Evolutionary conservation across 2,113 vertebrate genomes (phyloP).

Genomic region (Poeciliopsis occidentalis): DNA sequence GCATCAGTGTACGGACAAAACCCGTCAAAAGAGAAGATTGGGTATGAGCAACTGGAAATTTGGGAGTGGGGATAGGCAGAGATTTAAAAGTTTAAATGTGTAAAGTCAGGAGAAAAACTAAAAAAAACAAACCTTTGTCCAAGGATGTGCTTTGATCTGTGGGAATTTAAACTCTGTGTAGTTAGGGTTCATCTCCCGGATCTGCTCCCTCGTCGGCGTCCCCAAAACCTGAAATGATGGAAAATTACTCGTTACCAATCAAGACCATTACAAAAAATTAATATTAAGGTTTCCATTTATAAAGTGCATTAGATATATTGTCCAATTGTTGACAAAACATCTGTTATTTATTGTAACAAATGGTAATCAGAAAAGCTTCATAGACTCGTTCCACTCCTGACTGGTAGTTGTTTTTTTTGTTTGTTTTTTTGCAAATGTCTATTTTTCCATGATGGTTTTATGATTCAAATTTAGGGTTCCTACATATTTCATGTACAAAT

Average conservation of each 20-base stretch:
- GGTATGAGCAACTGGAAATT: neutral
- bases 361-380: too few species aligned
- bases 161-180: slow-evolving; percentile 97
- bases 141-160: slow-evolving; percentile 95
- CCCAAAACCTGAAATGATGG: slow-evolving; percentile 84
- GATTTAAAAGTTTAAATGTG: neutral
- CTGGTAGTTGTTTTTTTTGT: too few species aligned
- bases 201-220: slow-evolving; percentile 93
- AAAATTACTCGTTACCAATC: neutral
- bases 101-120: neutral
- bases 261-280: too few species aligned
- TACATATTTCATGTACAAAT: neutral
- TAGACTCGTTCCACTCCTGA: too few species aligned
- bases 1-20: neutral
- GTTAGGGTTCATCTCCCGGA: slow-evolving; percentile 95
- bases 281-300: neutral
- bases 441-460: neutral
- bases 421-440: too few species aligned
- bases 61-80: neutral
- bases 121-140: slow-evolving; percentile 85
- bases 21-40: neutral
- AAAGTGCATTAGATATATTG: neutral
- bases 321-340: neutral
- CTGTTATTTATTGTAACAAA: too few species aligned
- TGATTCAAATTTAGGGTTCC: neutral